A percentile compares a stretch with the other conserved stretches of the same genome.
phyloP scores from a whole-genome alignment of 1,140 invertebrate species.

The Archegozetes longisetosus region DNA sequence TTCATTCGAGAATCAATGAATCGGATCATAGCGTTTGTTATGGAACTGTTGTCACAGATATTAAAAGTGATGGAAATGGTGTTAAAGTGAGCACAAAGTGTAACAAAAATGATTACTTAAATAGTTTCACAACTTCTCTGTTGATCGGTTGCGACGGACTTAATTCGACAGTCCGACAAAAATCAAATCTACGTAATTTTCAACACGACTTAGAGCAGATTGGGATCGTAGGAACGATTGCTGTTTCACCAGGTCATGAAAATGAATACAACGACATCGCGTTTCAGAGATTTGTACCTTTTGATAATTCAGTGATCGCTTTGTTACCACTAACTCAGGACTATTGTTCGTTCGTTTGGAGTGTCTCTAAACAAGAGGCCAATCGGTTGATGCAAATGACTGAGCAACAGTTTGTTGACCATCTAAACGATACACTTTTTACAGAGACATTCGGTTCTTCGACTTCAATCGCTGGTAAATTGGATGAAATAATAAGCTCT shows the following conservation, averaged over 20 bases:
- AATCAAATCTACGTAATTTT: constrained; percentile 13
- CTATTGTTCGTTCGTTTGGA: constrained; percentile 14
- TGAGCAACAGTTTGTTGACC: constrained; percentile 13
- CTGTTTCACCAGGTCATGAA: not conserved
- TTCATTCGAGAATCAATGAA: not conserved
- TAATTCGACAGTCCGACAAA: constrained; percentile 14
- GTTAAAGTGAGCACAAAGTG: not conserved
- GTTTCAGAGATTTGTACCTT: constrained; percentile 15
- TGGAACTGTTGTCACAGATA: not conserved
- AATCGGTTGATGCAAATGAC: constrained; percentile 9
- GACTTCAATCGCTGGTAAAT: not conserved
- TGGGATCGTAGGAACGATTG: constrained; percentile 17
- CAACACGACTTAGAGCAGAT: constrained; percentile 9
- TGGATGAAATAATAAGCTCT: not conserved
- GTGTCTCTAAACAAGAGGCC: not conserved
- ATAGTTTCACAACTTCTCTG: not conserved
- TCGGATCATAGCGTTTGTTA: not conserved
- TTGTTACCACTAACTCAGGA: constrained; percentile 14
- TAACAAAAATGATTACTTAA: not conserved
- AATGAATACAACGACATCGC: constrained; percentile 10
- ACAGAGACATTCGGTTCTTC: not conserved
- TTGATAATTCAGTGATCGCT: constrained; percentile 12
- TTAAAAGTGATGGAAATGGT: constrained; percentile 3
- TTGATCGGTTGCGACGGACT: constrained; percentile 19
- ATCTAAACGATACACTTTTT: constrained; percentile 1